Conservation (phyloP, 2,113 vertebrate genomes). For the Ptilorrhoa leucosticta region DNA sequence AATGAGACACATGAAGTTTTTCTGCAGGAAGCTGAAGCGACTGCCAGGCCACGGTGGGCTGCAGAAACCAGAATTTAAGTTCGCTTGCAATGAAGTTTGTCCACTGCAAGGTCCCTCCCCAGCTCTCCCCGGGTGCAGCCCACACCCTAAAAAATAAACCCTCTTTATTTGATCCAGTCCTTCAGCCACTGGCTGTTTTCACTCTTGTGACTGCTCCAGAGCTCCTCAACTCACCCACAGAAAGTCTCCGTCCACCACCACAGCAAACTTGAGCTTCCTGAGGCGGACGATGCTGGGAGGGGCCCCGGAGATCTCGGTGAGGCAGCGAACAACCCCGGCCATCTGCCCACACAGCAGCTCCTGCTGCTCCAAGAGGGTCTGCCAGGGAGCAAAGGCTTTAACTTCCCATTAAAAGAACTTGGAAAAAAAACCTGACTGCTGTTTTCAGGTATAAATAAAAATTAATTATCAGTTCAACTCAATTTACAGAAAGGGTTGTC, state of each 20-base stretch:
- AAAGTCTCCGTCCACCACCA: constrained; percentile 70
- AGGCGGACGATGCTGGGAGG: constrained; percentile 71
- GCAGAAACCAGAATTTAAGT: background rate
- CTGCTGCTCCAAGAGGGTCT: constrained; percentile 80
- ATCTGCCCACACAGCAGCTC: constrained; percentile 86
- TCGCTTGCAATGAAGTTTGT: background rate
- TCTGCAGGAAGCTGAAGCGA: background rate
- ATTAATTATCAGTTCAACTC: background rate
- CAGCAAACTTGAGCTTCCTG: constrained; percentile 80
- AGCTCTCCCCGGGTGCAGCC: background rate
- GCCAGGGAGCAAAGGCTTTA: background rate
- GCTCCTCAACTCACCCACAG: constrained; percentile 76
- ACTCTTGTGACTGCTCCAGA: background rate
- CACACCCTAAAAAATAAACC: background rate
- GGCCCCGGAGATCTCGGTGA: constrained; percentile 70
- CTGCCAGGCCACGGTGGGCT: background rate
- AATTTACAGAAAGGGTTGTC: background rate
- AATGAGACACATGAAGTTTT: accelerated
- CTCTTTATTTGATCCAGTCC: background rate
- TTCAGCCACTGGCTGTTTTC: too few relatives aligned
- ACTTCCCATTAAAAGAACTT: background rate
- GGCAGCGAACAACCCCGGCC: constrained; percentile 77
- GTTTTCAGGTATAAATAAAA: background rate
- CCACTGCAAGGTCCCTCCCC: background rate
- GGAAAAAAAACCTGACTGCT: background rate